Percentiles rank a stretch among this genome's conserved stretches.
Conservation (phyloP, 2,888 invertebrate genomes). For the Zeuzera pyrina region DNA sequence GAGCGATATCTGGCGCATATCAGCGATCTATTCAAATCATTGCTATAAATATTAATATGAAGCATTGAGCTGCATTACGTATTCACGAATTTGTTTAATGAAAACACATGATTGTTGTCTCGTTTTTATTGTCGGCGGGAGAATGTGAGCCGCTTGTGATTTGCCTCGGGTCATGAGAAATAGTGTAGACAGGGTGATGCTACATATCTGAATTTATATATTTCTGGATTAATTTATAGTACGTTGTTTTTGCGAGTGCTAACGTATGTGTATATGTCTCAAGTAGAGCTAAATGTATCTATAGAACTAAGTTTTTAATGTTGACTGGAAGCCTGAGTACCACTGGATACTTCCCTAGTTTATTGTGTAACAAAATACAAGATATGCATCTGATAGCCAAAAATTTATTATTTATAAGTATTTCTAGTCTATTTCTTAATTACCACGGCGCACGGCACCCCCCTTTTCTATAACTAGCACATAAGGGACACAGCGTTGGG, state of each 20-base stretch:
- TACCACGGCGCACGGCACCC: too few relatives aligned
- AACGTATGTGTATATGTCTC: neutral
- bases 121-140: slow-evolving; percentile 46
- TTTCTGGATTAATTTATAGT: neutral
- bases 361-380: too few relatives aligned
- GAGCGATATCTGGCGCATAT: too few relatives aligned
- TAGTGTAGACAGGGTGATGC: slow-evolving; percentile 39
- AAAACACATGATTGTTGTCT: slow-evolving; percentile 49
- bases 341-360: too few relatives aligned
- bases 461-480: too few relatives aligned
- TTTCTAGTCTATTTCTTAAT: too few relatives aligned
- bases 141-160: slow-evolving; percentile 24
- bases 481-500: too few relatives aligned
- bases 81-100: slow-evolving; percentile 66
- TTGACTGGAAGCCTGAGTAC: too few relatives aligned
- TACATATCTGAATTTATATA: too few relatives aligned
- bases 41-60: slow-evolving; percentile 64
- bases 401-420: too few relatives aligned
- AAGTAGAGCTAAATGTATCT: too few relatives aligned
- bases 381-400: too few relatives aligned
- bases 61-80: slow-evolving; percentile 46
- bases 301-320: neutral
- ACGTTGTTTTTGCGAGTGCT: neutral
- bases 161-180: slow-evolving; percentile 48
- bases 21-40: slow-evolving; percentile 62